Conservation (phyloP, 2,888 invertebrate species). For the Cactoblastis cactorum region DNA sequence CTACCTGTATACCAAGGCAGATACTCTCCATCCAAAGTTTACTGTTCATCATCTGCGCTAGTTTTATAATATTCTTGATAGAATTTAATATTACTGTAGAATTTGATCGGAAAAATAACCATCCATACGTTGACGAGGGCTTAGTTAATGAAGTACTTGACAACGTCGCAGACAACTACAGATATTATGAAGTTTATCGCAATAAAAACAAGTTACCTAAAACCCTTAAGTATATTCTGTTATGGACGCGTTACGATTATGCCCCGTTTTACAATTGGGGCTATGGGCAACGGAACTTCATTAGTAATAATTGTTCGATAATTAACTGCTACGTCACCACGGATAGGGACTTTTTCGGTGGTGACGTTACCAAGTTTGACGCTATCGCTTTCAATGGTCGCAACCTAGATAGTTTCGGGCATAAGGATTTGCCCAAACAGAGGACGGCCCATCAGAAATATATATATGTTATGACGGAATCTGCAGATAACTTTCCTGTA, state of each 20-base stretch:
- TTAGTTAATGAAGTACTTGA: conserved; percentile 48
- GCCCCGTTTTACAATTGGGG: conserved; percentile 51
- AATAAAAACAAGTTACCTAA: conserved; percentile 41
- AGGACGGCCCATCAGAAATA: conserved; percentile 56
- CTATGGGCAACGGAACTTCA: conserved; percentile 49
- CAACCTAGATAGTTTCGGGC: conserved; percentile 31
- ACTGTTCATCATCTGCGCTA: conserved; percentile 39
- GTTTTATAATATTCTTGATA: conserved; percentile 42
- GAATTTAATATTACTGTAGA: conserved; percentile 33
- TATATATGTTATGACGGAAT: conserved; percentile 59
- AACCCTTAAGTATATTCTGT: conserved; percentile 52
- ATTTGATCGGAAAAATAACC: too few species aligned
- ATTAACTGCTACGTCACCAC: conserved; percentile 57
- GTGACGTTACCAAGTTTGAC: conserved; percentile 48
- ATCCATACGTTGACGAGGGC: conserved; percentile 28
- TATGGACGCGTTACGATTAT: conserved; percentile 50
- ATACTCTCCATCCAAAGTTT: conserved; percentile 41
- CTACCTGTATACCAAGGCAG: conserved; percentile 30
- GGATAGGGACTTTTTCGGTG: conserved; percentile 41
- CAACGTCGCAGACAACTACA: conserved; percentile 48
- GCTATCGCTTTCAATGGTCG: conserved; percentile 61
- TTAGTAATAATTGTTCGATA: conserved; percentile 52
- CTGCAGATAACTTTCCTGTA: conserved; percentile 51
- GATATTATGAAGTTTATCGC: conserved; percentile 54
- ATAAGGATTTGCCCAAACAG: conserved; percentile 37